Percentiles rank a stretch among this genome's conserved stretches.
Evolutionary conservation across 2,888 invertebrate genomes (phyloP).

Genomic region (Hemaris fuciformis): DNA sequence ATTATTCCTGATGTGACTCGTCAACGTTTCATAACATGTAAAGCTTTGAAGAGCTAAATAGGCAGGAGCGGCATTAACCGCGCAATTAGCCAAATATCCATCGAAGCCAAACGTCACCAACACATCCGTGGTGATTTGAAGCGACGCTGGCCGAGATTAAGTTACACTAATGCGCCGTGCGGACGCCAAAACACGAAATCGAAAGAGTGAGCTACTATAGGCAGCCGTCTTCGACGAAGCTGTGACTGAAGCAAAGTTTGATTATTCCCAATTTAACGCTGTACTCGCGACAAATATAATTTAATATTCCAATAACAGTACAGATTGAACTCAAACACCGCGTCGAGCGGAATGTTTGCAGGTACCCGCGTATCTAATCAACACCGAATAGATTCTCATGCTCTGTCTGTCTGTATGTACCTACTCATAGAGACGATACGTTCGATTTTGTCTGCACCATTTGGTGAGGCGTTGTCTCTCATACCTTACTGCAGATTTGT

Average conservation of each 20-base stretch:
- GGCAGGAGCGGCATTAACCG: neutral
- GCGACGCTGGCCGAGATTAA: neutral
- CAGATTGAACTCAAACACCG: constrained; percentile 34
- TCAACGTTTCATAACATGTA: neutral
- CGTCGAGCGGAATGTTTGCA: constrained; percentile 26
- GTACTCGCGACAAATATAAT: constrained; percentile 24
- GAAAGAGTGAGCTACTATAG: neutral
- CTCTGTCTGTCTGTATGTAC: constrained; percentile 14
- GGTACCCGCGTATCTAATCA: constrained; percentile 25
- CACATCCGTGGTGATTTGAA: neutral
- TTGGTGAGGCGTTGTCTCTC: neutral
- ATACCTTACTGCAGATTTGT: neutral
- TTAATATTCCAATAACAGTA: constrained; percentile 35
- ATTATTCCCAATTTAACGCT: neutral
- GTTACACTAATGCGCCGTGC: neutral
- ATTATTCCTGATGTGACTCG: neutral
- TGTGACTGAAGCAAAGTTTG: neutral
- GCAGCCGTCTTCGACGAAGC: neutral
- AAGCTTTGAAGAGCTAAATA: neutral
- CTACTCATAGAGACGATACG: neutral
- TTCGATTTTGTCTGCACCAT: constrained; percentile 7
- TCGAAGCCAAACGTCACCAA: neutral
- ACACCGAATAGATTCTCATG: constrained; percentile 16
- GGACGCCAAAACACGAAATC: neutral
- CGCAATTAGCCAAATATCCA: neutral